A percentile compares a stretch with the other conserved stretches of the same genome.
Conservation (phyloP, 2,888 invertebrate species). For the Lepidocyrtoides sp. region DNA sequence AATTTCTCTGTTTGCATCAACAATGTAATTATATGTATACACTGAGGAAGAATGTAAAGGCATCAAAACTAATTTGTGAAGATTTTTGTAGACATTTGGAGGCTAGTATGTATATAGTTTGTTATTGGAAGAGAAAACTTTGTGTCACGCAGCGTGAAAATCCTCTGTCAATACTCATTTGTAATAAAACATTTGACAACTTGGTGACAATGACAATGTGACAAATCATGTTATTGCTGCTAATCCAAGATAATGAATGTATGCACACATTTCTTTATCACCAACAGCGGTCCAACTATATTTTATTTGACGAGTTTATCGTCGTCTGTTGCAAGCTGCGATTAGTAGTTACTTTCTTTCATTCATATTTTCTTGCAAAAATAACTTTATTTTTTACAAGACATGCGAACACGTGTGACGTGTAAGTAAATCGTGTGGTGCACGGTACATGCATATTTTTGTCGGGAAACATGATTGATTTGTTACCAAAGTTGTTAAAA, state of each 20-base stretch:
- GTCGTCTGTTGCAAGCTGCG: background rate
- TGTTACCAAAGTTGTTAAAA: background rate
- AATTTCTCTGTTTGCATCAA: background rate
- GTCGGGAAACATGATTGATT: constrained; percentile 18
- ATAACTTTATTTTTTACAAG: background rate
- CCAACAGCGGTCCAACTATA: background rate
- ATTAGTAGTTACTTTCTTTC: background rate
- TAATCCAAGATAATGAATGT: background rate
- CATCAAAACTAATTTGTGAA: background rate
- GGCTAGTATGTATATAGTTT: background rate
- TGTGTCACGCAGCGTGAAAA: constrained; percentile 16
- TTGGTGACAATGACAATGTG: constrained; percentile 8
- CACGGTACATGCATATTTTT: background rate
- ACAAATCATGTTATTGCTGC: background rate
- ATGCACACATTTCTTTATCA: no score
- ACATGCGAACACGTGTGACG: background rate
- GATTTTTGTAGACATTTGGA: background rate
- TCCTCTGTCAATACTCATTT: background rate
- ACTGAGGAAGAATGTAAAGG: background rate
- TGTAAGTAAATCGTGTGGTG: background rate
- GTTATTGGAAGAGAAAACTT: background rate
- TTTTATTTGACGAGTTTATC: background rate
- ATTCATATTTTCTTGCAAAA: background rate
- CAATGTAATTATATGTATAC: background rate
- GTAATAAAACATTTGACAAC: background rate